Percentiles rank a stretch among this genome's conserved stretches.
These are phyloP conservation scores for Nylanderia fulva DNA, from an alignment of 1,140 invertebrate species.

Conservation along the genomic window DNA sequence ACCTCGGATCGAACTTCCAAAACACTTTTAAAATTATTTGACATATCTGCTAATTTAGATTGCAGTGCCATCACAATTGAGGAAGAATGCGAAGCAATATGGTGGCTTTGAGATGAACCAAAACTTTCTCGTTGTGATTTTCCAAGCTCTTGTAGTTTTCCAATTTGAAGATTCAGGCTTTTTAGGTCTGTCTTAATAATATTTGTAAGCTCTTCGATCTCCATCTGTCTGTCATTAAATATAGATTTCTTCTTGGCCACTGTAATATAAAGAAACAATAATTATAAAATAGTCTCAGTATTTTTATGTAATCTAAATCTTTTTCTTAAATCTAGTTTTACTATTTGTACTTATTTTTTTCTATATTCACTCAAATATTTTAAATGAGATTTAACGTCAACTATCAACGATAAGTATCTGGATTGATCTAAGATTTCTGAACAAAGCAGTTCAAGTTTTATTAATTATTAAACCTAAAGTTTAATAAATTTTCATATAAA, in stretches of 20 bases:
- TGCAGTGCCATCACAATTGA: constrained; percentile 97
- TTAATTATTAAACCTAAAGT: neutral
- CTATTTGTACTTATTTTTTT: neutral
- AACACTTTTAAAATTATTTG: constrained; percentile 97
- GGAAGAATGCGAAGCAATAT: constrained; percentile 97
- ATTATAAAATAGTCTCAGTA: neutral
- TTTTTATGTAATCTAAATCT: neutral
- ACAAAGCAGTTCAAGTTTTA: neutral
- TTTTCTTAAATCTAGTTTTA: no score
- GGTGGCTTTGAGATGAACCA: constrained; percentile 88
- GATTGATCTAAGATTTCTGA: neutral
- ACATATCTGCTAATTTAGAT: constrained; percentile 98
- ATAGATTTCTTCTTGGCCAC: constrained; percentile 99
- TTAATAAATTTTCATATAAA: neutral
- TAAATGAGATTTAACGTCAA: neutral
- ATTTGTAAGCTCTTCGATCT: constrained; percentile 99
- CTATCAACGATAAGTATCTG: neutral
- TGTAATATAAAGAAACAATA: constrained; percentile 85
- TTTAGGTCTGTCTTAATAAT: constrained; percentile 99
- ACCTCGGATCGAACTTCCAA: constrained; percentile 94
- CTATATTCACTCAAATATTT: neutral
- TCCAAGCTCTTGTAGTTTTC: constrained; percentile 92
- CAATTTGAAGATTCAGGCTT: constrained; percentile 98
- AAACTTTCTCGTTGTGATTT: constrained; percentile 88
- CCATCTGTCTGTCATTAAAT: constrained; percentile 97